These are phyloP conservation scores for Elephantulus edwardii DNA, from an alignment of 2,113 vertebrate genomes.

Conservation along the genomic window DNA sequence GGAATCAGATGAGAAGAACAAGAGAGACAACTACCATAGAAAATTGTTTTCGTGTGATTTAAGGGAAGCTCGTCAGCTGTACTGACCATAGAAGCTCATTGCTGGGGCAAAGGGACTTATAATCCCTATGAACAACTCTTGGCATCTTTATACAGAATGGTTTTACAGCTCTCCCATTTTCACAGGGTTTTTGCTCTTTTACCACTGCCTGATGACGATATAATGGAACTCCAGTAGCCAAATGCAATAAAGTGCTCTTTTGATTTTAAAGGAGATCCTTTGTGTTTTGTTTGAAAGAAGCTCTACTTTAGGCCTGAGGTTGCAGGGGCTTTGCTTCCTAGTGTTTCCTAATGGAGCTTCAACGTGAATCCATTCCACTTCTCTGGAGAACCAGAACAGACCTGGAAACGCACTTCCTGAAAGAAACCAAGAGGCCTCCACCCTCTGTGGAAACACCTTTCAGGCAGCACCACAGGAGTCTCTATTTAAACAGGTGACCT, in stretches of 20 bases:
- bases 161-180: constrained; percentile 36
- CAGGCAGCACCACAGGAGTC: constrained; percentile 59
- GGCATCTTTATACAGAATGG: constrained; percentile 14
- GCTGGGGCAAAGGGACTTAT: neutral
- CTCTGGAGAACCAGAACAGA: neutral
- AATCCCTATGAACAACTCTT: neutral
- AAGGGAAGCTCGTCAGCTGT: neutral
- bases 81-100: neutral
- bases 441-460: constrained; percentile 56
- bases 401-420: constrained; percentile 42
- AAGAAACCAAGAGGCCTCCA: neutral
- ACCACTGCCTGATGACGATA: constrained; percentile 18
- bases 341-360: neutral
- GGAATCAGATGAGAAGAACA: neutral
- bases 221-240: neutral
- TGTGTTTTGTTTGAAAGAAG: neutral
- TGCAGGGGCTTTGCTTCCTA: neutral
- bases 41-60: neutral
- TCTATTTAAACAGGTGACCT: constrained; percentile 79
- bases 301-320: neutral
- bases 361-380: neutral
- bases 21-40: neutral
- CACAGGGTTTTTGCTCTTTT: neutral
- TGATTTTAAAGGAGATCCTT: constrained; percentile 47
- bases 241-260: neutral